Base-by-base conservation (phyloP, 92 coral and sea anemone genomes). In the Paragorgia papillata region DNA sequence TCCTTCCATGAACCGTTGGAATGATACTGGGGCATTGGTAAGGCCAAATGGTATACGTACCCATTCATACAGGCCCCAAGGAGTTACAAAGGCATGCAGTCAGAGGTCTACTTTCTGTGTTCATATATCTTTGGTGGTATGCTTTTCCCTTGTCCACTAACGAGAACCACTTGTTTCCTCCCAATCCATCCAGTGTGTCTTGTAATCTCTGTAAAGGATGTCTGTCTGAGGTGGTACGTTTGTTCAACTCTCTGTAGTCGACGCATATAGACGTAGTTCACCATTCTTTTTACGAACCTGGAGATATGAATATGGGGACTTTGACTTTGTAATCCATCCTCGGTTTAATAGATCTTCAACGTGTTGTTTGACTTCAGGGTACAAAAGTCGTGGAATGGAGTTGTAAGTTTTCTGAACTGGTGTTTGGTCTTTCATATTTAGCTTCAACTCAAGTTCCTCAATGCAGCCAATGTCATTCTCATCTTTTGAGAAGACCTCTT, bases 31-130 rank as follows among this genome's bases (percentile, higher is more conserved):
- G 62, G 83, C 75, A 63, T 77, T 84, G 33, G 55, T 58, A 13
- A 84, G 32, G 49, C 83, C 83, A 44, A 77, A 66, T 1, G 83
- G 83, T 14, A 78, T 21, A 40, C 83, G 74, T 1, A 77, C 80
- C 88, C 80, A 77, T 54, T 84, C 80, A 20, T 76, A 57, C 21
- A 84, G 28, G 17, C 88, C 83, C 83, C 80, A 83, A 9, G 83
- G 87, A 8, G 87, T 77, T 35, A 29, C 80, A 35, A 77, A 57
- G 3, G 83, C 87, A 19, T 78, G 83, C 87, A 19, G 83, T 83
- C 14, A 37, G 50, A n/a, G 66, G 69, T 64, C 75, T 74, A 29
- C 81, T 73, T 20, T 63, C 81, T 25, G 35, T 60, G 31, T 54
- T 33, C 20, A 74, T 63, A 62, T 46, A 62, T 7, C 86, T 65